Percentiles rank a stretch among this genome's conserved stretches.
phyloP scores from a whole-genome alignment of 2,113 vertebrate genomes.

The Geococcyx californianus region DNA sequence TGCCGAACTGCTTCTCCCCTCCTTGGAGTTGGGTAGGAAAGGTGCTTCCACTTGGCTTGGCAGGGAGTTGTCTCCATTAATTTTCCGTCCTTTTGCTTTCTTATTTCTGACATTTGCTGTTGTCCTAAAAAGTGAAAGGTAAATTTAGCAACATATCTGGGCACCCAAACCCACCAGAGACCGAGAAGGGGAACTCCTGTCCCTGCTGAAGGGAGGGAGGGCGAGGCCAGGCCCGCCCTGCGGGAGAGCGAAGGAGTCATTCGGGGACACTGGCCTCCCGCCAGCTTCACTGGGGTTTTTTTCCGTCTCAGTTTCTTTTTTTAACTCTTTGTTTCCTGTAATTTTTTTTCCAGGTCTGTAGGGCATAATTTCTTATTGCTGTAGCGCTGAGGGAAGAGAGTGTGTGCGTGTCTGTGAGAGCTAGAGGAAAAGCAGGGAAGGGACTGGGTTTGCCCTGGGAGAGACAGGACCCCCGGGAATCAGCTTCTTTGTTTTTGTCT shows the following conservation, averaged over 20 bases:
- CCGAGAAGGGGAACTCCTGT: background rate
- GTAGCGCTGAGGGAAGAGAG: background rate
- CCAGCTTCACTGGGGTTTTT: background rate
- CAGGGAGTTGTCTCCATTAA: background rate
- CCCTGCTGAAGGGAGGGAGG: background rate
- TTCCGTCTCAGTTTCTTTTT: background rate
- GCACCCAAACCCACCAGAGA: background rate
- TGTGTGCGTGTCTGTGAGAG: background rate
- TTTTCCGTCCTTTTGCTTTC: background rate
- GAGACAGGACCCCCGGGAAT: conserved; percentile 10
- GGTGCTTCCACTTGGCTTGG: background rate
- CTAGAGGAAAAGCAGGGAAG: conserved; percentile 13
- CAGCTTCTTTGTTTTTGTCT: conserved; percentile 42
- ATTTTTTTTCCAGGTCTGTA: conserved; percentile 43
- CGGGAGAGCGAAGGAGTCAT: conserved; percentile 48
- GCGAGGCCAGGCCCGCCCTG: background rate
- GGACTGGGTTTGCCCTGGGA: conserved; percentile 10
- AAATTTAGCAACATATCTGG: background rate
- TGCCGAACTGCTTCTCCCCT: background rate
- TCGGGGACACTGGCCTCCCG: conserved; percentile 61
- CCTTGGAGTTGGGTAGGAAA: background rate
- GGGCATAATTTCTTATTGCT: conserved; percentile 24
- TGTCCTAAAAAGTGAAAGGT: background rate
- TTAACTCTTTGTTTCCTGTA: conserved; percentile 56
- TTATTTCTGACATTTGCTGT: background rate